Evolutionary conservation across 2,888 invertebrate genomes (phyloP), one percentile per base, ranked within the genome.

Genomic region (Stramonita haemastoma): DNA sequence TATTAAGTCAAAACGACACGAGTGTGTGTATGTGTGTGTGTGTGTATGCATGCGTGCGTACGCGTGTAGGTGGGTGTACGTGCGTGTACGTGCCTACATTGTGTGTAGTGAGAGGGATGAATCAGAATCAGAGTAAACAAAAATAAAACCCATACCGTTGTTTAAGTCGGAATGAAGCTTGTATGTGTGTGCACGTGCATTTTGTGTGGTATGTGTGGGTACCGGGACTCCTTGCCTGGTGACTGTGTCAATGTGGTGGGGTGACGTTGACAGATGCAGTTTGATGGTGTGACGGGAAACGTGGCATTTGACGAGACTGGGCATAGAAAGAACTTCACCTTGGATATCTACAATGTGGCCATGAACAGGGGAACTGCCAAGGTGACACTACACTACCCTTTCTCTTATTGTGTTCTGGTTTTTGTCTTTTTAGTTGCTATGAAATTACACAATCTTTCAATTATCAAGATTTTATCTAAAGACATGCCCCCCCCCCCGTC

Each of bases 241-340:
- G 60, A 19, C 17, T 60, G 60, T 60, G 60, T 60, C 17, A 19
- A 22, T 73, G 70, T 73, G 26, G 26, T 19, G 17, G 70, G 17
- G 22, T n/a, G 70, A n/a, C 5, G 26, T 26, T 73, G 70, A 6
- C 91, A 95, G 95, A 92, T 93, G 29, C 90, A 92, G 85, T 94
- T 94, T 90, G 93, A 94, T 46, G 96, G 96, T 1, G 86, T 95
- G 57, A 95, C 96, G 11, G 96, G 96, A 26, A 91, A 91, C 57
- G 93, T 96, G 4, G 92, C 92, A 13, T 96, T 96, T 90, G 95
- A 95, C 88, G 92, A 93, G 0, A 89, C 93, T 26, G 96, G 96
- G 11, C 92, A 93, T 88, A 91, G 96, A 84, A 94, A 93, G 89
- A 92, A 95, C 83, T 95, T 95, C 90, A 93, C 91, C 19, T 91